Conservation (phyloP, 2,797 vertebrate species). For the Melanotaenia trifasciata region DNA sequence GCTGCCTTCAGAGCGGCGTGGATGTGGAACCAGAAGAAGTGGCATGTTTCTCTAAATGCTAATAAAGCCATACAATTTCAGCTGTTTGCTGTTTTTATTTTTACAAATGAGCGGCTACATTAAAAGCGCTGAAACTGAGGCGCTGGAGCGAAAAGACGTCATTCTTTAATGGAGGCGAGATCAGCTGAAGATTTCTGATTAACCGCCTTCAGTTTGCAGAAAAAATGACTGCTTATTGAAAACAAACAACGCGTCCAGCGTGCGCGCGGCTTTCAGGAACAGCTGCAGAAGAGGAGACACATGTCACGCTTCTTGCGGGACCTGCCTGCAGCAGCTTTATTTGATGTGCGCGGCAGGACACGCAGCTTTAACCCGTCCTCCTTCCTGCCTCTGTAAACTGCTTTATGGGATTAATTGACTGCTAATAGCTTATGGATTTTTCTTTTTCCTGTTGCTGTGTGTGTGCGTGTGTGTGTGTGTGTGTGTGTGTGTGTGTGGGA, state of each 20-base stretch:
- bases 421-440: slow-evolving; percentile 65
- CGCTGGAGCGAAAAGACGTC: neutral
- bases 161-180: neutral
- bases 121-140: neutral
- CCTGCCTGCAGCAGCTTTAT: slow-evolving; percentile 3
- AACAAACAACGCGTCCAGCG: neutral
- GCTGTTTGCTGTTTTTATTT: too few relatives aligned
- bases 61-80: too few relatives aligned
- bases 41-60: too few relatives aligned
- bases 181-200: neutral
- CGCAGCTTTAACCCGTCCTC: slow-evolving; percentile 11
- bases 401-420: slow-evolving; percentile 56
- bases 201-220: neutral
- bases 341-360: slow-evolving; percentile 19
- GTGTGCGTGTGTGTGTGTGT: slow-evolving; percentile 9
- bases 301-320: neutral
- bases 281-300: neutral
- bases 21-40: too few relatives aligned
- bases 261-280: neutral
- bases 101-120: too few relatives aligned
- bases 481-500: slow-evolving; percentile 15
- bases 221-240: neutral
- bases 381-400: slow-evolving; percentile 17
- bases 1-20: too few relatives aligned
- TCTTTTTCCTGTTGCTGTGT: slow-evolving; percentile 16